Evolutionary conservation across 2,888 invertebrate genomes (phyloP), one percentile per base, ranked within the genome.

Genomic region (Fragum fragum): DNA sequence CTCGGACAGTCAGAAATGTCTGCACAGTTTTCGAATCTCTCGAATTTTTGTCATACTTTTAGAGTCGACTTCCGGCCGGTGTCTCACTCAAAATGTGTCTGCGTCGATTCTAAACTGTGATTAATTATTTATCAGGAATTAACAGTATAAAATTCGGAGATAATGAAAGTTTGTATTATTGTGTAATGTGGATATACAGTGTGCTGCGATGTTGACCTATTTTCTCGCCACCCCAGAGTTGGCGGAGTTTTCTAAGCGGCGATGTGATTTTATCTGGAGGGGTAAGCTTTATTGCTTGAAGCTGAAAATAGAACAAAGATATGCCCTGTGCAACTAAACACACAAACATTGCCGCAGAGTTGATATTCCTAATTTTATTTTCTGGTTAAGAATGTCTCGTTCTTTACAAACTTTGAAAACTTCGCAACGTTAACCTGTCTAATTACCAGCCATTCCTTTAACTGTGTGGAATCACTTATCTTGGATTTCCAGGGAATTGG

Each of bases 21-120:
- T 86, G 83, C 85, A 88, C 91, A 90, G 86, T 90, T 89, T 93
- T 94, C 89, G 93, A 93, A 94, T 94, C 94, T 89, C 92, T 93
- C 90, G 90, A 92, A 94, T 94, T 91, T 90, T 94, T 94, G 93
- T 90, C 94, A 93, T 94, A 92, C 89, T 93, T 92, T 84, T 83
- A 88, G 88, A 89, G 88, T 87, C 89, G 89, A 93, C 93, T 93
- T 94, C 93, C 94, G 93, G 92, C 89, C 88, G 72, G 61, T 36
- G 82, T 63, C 59, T 61, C 63, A 71, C 66, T 29, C 47, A 76
- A 83, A 86, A 76, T 83, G 72, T 76, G 21, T 66, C 26, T 39
- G 66, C 36, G 66, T 66, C 5, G 1, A 26, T 66, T 42, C 66
- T 9, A 39, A 66, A 42, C 66, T 23, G 66, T 39, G 42, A 42